phyloP scores from a whole-genome alignment of 53 echinoderm and acorn worm species.

The Echinometra lucunter region DNA sequence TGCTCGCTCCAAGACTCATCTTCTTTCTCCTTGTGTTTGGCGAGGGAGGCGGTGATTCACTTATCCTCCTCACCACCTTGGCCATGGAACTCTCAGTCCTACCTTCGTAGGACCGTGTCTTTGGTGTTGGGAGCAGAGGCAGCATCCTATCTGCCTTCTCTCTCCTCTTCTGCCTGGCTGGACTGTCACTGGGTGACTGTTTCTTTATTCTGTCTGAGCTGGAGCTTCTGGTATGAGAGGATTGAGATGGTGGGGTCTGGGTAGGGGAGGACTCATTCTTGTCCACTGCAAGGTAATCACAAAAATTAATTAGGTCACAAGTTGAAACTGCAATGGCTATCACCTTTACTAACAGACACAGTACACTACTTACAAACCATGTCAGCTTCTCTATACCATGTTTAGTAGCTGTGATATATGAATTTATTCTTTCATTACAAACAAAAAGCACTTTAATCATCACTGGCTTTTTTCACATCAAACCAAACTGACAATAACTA shows the following conservation, averaged over 20 bases:
- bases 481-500: no score
- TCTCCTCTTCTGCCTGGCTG: constrained; percentile 60
- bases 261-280: constrained; percentile 63
- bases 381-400: no score
- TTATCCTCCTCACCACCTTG: constrained; percentile 62
- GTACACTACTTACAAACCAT: no score
- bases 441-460: neutral
- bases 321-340: neutral
- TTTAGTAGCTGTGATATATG: neutral
- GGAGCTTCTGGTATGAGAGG: constrained; percentile 43
- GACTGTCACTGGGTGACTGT: constrained; percentile 5
- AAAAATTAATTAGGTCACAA: neutral
- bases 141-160: constrained; percentile 54
- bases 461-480: neutral
- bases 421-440: neutral
- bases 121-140: constrained; percentile 64
- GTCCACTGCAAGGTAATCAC: constrained; percentile 40
- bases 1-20: constrained; percentile 11
- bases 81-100: constrained; percentile 64
- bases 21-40: constrained; percentile 45
- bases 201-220: constrained; percentile 47
- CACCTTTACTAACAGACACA: neutral
- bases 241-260: constrained; percentile 47
- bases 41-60: constrained; percentile 54
- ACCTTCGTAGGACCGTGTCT: constrained; percentile 65